Percentiles rank a stretch among this genome's conserved stretches.
phyloP scores from a whole-genome alignment of 2,888 invertebrate genomes.

The Andrena haemorrhoa region DNA sequence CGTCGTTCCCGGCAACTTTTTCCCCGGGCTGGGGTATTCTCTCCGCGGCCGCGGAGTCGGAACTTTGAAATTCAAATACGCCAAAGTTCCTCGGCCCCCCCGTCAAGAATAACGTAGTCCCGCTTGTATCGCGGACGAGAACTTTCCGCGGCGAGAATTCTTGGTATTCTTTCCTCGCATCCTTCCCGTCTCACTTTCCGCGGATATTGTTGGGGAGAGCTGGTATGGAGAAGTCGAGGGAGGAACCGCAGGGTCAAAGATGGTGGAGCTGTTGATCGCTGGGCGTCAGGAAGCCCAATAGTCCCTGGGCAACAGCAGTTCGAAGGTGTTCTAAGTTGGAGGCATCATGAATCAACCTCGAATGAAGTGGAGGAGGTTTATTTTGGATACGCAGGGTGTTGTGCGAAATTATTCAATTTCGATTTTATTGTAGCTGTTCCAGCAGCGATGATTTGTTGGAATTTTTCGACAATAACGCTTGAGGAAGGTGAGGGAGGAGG shows the following conservation, averaged over 20 bases:
- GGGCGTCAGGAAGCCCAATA: no score
- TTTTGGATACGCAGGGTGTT: no score
- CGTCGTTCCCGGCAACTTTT: conserved; percentile 43
- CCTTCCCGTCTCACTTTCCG: conserved; percentile 6
- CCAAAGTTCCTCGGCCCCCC: conserved; percentile 39
- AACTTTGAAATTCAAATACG: conserved; percentile 63
- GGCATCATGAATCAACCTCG: no score
- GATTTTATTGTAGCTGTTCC: no score
- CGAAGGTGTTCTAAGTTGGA: no score
- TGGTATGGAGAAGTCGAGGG: no score
- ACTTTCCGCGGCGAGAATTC: conserved; percentile 40
- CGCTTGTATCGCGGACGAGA: conserved; percentile 54
- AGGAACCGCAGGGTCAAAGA: no score
- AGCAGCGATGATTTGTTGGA: neutral
- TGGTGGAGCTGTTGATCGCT: no score
- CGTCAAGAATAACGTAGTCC: conserved; percentile 59
- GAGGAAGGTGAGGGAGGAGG: neutral
- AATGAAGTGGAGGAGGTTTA: no score
- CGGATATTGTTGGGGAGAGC: no score
- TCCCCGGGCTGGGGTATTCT: conserved; percentile 20
- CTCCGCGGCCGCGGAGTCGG: conserved; percentile 18
- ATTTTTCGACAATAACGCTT: conserved; percentile 34
- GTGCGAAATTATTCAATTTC: no score
- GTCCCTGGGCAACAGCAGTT: no score
- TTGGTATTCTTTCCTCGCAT: conserved; percentile 44